phyloP scores from a whole-genome alignment of 64 coral and sea anemone genomes.

The Stichodactyla helianthus region DNA sequence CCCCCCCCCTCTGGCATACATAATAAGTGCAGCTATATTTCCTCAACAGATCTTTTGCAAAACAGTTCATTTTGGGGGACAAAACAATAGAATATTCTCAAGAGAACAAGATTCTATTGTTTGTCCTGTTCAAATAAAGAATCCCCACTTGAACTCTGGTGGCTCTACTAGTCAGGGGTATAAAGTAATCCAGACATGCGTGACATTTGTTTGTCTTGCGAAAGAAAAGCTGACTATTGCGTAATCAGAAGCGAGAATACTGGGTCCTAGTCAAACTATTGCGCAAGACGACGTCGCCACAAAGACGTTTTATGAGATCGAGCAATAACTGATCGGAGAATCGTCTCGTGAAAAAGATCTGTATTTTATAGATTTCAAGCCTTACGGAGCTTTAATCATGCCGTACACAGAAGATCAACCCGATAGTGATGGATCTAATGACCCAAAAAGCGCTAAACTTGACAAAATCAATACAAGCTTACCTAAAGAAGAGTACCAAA shows the following conservation, averaged over 20 bases:
- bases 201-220: slow-evolving; percentile 10
- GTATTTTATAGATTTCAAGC: not conserved
- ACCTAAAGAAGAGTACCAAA: slow-evolving; percentile 63
- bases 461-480: not conserved
- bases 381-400: slow-evolving; percentile 5
- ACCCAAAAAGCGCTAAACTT: not conserved
- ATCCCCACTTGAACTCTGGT: too few species aligned
- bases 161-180: too few species aligned
- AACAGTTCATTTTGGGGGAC: too few species aligned
- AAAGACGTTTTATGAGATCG: not conserved
- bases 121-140: too few species aligned
- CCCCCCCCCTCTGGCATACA: too few species aligned
- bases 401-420: not conserved
- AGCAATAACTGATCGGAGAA: not conserved
- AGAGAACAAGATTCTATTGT: too few species aligned
- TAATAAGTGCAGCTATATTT: too few species aligned
- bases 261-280: not conserved
- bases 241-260: not conserved
- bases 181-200: not conserved
- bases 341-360: not conserved
- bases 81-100: too few species aligned
- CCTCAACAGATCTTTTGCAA: too few species aligned
- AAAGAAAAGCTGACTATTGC: not conserved
- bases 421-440: not conserved
- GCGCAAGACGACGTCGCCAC: not conserved